These are phyloP conservation scores for Neostethus bicornis DNA, from an alignment of 2,797 vertebrate species.

Conservation along the genomic window DNA sequence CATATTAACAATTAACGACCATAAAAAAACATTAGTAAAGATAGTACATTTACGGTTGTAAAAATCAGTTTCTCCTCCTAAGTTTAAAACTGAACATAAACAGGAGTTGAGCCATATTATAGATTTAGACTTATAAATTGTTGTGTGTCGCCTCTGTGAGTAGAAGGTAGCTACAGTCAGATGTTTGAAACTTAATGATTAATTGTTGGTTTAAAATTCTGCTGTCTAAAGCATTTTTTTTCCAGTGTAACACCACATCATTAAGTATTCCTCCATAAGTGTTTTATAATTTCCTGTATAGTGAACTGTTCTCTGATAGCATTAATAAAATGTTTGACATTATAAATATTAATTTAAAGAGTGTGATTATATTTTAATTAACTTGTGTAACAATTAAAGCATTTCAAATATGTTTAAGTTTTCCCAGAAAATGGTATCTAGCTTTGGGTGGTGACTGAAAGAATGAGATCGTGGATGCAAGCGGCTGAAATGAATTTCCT, in stretches of 20 bases:
- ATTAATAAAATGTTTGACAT: constrained; percentile 43
- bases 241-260: constrained; percentile 50
- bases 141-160: constrained; percentile 13
- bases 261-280: constrained; percentile 41
- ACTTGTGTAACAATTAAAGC: too few species aligned
- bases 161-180: constrained; percentile 2
- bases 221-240: constrained; percentile 45
- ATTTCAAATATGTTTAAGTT: too few species aligned
- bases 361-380: not conserved
- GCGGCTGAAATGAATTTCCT: too few species aligned
- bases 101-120: constrained; percentile 63
- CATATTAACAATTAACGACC: too few species aligned
- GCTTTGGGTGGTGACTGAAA: too few species aligned
- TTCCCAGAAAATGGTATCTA: too few species aligned
- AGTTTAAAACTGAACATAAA: constrained; percentile 31
- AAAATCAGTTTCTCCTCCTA: constrained; percentile 37
- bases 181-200: constrained; percentile 31
- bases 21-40: constrained; percentile 25
- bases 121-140: constrained; percentile 34
- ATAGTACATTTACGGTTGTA: constrained; percentile 10
- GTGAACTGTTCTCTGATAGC: constrained; percentile 55
- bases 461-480: too few species aligned
- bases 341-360: constrained; percentile 59
- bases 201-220: constrained; percentile 14
- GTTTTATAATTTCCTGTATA: constrained; percentile 41